Percentiles rank a stretch among this genome's conserved stretches.
phyloP scores from a whole-genome alignment of 2,113 vertebrate species.

The Brachirus orientalis region DNA sequence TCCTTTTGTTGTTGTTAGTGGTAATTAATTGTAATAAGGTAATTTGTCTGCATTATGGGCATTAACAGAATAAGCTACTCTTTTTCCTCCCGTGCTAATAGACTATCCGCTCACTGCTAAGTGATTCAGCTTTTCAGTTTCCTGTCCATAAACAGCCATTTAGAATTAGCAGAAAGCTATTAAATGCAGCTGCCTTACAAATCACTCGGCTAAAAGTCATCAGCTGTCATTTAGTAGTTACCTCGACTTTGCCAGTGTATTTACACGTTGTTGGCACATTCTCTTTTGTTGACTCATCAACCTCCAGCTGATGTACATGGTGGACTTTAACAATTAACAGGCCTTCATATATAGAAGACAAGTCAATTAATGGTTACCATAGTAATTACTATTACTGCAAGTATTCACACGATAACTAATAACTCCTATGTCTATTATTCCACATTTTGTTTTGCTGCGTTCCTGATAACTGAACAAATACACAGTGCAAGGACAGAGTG shows the following conservation, averaged over 20 bases:
- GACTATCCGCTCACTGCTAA: slow-evolving; percentile 54
- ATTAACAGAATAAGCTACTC: slow-evolving; percentile 63
- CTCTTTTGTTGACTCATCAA: too few relatives aligned
- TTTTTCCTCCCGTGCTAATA: slow-evolving; percentile 57
- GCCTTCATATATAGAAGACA: too few relatives aligned
- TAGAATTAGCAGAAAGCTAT: slow-evolving; percentile 42
- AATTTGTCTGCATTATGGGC: slow-evolving; percentile 71
- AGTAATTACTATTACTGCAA: too few relatives aligned
- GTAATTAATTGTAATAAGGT: slow-evolving; percentile 70
- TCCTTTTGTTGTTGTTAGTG: slow-evolving; percentile 65
- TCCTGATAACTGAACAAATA: too few relatives aligned
- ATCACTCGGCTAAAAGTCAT: slow-evolving; percentile 17
- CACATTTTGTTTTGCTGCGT: too few relatives aligned
- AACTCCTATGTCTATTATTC: too few relatives aligned
- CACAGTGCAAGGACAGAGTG: too few relatives aligned
- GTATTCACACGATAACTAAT: too few relatives aligned
- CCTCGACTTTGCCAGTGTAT: neutral
- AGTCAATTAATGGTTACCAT: too few relatives aligned
- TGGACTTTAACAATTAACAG: too few relatives aligned
- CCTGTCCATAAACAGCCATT: slow-evolving; percentile 57
- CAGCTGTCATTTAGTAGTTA: slow-evolving; percentile 26
- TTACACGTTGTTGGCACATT: neutral
- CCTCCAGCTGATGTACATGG: too few relatives aligned
- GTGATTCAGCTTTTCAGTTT: slow-evolving; percentile 65
- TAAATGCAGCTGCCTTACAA: slow-evolving; percentile 27